phyloP scores from a whole-genome alignment of 2,888 invertebrate genomes.

The Drosophila falleni region DNA sequence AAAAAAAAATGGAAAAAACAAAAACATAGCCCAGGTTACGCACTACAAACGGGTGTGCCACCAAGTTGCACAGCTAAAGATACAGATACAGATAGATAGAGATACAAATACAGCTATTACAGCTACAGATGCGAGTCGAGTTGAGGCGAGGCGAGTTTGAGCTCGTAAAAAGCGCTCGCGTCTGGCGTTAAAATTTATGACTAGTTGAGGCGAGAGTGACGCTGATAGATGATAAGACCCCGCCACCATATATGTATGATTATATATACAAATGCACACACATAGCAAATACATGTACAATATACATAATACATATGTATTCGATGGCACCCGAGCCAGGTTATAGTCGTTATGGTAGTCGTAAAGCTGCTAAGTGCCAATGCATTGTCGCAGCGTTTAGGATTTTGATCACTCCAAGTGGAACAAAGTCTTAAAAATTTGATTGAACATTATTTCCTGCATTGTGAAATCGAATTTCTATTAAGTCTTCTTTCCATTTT shows the following conservation, averaged over 20 bases:
- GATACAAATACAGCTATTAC: conserved; percentile 25
- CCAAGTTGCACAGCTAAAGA: conserved; percentile 31
- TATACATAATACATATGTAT: too few species aligned
- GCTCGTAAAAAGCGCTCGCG: conserved; percentile 53
- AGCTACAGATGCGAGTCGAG: conserved; percentile 10
- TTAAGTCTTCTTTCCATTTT: not conserved
- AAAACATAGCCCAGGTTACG: conserved; percentile 22
- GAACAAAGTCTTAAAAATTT: conserved; percentile 14
- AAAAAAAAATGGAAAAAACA: not conserved
- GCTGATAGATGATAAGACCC: conserved; percentile 62
- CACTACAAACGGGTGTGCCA: conserved; percentile 52
- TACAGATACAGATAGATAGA: conserved; percentile 14
- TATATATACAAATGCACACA: conserved; percentile 4
- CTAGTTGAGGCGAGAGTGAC: conserved; percentile 59
- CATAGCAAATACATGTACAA: not conserved
- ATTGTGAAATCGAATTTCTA: conserved; percentile 2
- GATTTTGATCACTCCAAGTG: conserved; percentile 8
- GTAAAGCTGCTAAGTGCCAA: conserved; percentile 37
- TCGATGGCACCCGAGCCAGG: conserved; percentile 19
- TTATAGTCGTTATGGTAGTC: conserved; percentile 40
- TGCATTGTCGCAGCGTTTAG: conserved; percentile 22
- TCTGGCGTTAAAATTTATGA: conserved; percentile 61
- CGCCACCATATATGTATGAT: conserved; percentile 4
- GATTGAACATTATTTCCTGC: conserved; percentile 8
- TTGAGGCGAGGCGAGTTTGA: conserved; percentile 27